These are phyloP conservation scores for Cataglyphis albicans DNA, from an alignment of 2,888 invertebrate species.

Conservation along the genomic window DNA sequence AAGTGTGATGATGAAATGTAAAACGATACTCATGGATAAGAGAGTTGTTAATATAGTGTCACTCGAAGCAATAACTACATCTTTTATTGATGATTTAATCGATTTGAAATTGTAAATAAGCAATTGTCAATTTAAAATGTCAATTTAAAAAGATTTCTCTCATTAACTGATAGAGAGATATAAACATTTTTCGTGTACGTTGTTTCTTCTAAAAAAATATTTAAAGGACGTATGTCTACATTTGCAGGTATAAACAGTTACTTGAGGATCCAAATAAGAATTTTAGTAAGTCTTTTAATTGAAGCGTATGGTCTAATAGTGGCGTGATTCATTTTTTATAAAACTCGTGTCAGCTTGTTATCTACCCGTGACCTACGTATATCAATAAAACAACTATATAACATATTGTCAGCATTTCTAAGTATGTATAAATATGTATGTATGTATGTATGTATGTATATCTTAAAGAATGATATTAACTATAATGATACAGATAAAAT, in stretches of 20 bases:
- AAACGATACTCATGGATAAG: neutral
- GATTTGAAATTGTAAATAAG: neutral
- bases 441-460: neutral
- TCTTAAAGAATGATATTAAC: neutral
- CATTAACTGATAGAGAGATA: neutral
- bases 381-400: neutral
- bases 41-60: neutral
- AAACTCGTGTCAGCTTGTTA: neutral
- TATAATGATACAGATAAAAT: neutral
- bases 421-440: too few species aligned
- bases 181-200: neutral
- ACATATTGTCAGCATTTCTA: neutral
- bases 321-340: slow-evolving; percentile 41
- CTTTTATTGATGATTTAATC: neutral
- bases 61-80: neutral
- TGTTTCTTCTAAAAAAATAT: neutral
- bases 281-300: neutral
- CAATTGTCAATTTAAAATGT: neutral
- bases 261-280: neutral
- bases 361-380: slow-evolving; percentile 24
- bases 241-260: neutral
- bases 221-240: neutral
- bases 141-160: neutral
- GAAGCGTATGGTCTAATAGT: neutral
- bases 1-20: neutral